Evolutionary conservation across 53 echinoderm and acorn worm species (phyloP), one percentile per base, ranked within the genome.

Genomic region (Holothuria leucospilota): DNA sequence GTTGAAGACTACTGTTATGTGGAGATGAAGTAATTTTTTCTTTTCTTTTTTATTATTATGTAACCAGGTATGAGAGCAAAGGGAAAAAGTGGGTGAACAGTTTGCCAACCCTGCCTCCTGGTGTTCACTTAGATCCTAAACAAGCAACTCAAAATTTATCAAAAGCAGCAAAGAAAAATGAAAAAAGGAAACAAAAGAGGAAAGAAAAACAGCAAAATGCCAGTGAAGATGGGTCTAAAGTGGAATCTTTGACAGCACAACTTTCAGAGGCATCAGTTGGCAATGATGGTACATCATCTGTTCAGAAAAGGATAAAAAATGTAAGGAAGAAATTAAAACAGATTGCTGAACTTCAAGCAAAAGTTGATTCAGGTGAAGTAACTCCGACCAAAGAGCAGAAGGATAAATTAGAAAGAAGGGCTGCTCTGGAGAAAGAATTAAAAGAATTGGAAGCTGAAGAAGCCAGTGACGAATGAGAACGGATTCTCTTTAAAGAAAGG

Each of bases 21-120:
- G 34, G 3, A 34, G 34, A 34, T 34, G 34, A 34, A 34, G 34
- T 46, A 7, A 46, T 2, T 9, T 46, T 46, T 46, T n/a, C 46
- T 7, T 16, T 56, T 56, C 8, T 56, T 58, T 5, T 27, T 28
- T 86, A 16, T 62, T 38, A 79, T 68, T 60, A 27, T 15, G 21
- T 58, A 1, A 63, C 41, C 80, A 98, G 98, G 71, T 98, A 95
- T 85, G 98, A 98, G 87, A 98, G 95, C 83, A 95, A 84, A 65
- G 98, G 98, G 21, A 98, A 93, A 69, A 91, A 98, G 65, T 98
- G 95, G 95, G 78, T 95, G 78, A 98, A 90, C 90, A 98, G 98
- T 62, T 90, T 87, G 51, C 98, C 98, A 8, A 93, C 69, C 20
- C 89, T 98, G 8, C 98, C 95, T 23, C 98, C 98, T 21, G 98